Percentiles rank a stretch among this genome's conserved stretches.
These are phyloP conservation scores for Holothuria glaberrima DNA, from an alignment of 35 echinoderm and acorn worm genomes.

Conservation along the genomic window DNA sequence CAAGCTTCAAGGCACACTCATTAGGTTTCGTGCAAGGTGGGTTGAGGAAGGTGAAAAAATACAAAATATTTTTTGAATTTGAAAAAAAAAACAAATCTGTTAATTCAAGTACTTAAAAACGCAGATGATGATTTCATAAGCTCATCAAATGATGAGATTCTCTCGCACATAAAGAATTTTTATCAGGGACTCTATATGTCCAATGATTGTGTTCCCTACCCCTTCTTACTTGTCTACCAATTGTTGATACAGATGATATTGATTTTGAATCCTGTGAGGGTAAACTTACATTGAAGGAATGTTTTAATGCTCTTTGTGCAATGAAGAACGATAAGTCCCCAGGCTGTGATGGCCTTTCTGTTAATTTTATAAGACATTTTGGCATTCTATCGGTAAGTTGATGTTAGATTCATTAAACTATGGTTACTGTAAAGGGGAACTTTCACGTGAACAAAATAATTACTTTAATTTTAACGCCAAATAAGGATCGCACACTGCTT, in stretches of 20 bases:
- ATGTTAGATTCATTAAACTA: background rate
- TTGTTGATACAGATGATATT: background rate
- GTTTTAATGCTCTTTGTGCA: background rate
- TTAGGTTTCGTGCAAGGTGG: too few relatives aligned
- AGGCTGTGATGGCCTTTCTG: background rate
- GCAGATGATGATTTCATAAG: too few relatives aligned
- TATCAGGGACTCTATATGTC: too few relatives aligned
- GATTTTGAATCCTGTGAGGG: background rate
- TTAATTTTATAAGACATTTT: background rate
- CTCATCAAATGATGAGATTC: too few relatives aligned
- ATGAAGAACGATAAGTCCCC: slow-evolving; percentile 22
- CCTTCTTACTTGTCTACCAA: too few relatives aligned
- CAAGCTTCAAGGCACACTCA: too few relatives aligned
- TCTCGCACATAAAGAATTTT: too few relatives aligned
- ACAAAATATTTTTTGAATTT: too few relatives aligned
- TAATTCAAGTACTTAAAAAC: too few relatives aligned
- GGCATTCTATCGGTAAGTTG: background rate
- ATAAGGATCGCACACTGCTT: background rate
- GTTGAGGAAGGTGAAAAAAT: too few relatives aligned
- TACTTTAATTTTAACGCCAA: slow-evolving; percentile 11
- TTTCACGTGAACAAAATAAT: slow-evolving; percentile 7
- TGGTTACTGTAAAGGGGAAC: background rate
- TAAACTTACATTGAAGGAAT: background rate
- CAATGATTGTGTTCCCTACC: too few relatives aligned
- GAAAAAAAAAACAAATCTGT: too few relatives aligned